These are phyloP conservation scores for Drosophila sulfurigaster DNA, from an alignment of 1,140 invertebrate genomes.

Conservation along the genomic window DNA sequence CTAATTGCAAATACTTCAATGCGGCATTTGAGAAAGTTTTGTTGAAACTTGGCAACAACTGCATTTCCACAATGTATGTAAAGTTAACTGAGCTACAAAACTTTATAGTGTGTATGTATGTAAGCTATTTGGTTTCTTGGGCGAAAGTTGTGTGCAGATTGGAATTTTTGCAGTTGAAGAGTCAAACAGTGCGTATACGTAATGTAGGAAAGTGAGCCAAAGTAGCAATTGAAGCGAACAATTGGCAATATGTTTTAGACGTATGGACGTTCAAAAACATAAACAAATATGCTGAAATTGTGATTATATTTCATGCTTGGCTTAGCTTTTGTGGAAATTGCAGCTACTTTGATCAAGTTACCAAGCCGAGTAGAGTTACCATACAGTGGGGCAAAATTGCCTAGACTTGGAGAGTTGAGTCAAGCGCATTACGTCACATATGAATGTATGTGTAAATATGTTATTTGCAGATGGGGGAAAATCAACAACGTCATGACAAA, in stretches of 20 bases:
- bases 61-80: slow-evolving; percentile 7
- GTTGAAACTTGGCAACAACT: slow-evolving; percentile 39
- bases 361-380: background rate
- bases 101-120: slow-evolving; percentile 27
- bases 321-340: slow-evolving; percentile 20
- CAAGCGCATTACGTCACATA: slow-evolving; percentile 40
- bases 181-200: slow-evolving; percentile 39
- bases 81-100: slow-evolving; percentile 11
- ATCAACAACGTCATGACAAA: slow-evolving; percentile 56
- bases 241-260: slow-evolving; percentile 10
- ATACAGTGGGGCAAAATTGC: too few species aligned
- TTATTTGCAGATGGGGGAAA: slow-evolving; percentile 4
- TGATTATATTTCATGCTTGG: slow-evolving; percentile 46
- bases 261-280: background rate
- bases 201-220: slow-evolving; percentile 36
- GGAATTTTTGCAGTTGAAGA: slow-evolving; percentile 16
- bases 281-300: slow-evolving; percentile 22
- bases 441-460: slow-evolving; percentile 16
- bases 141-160: slow-evolving; percentile 6
- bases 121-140: slow-evolving; percentile 9
- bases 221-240: slow-evolving; percentile 29
- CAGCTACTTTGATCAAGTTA: slow-evolving; percentile 39
- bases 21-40: slow-evolving; percentile 24
- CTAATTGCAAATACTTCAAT: slow-evolving; percentile 67
- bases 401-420: background rate